Base-by-base conservation (phyloP, 2,797 vertebrate species). In the Sternarchorhynchus goeldii region DNA sequence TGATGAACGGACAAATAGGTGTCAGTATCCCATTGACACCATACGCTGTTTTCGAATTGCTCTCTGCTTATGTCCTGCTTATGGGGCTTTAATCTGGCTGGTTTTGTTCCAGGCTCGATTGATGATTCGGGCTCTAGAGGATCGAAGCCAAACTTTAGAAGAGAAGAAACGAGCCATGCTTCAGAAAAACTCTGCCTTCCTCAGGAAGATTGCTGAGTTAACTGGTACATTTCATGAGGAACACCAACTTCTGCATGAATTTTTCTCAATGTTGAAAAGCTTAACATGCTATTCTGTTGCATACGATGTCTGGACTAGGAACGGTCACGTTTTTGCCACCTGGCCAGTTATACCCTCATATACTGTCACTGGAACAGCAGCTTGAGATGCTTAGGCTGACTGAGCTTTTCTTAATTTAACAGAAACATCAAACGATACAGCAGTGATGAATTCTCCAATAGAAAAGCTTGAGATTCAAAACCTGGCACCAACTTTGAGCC, bases 81-180 rank as follows among this genome's bases (percentile, higher is more conserved):
- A 36, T 36, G 34, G 34, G 34, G 34, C 16, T 36, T 7, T 50
- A 17, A 20, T 4, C 14, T 64, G 75, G 7, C 71, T 63, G 74
- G 8, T 72, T 75, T 0, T 73, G 5, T 81, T 85, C 78, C 78
- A 93, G 93, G 90, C 92, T 14, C 1, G 60, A 0, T 82, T 58
- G 57, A 88, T 91, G 86, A 90, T 94, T 77, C 5, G 36, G 0
- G 36, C 31, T 25, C 85, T 90, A 21, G 57, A 67, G 1, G 75
- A 83, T 4, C 82, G 70, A 0, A 84, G 85, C 1, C 77, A 60
- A 29, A 2, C n/a, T 74, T 81, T 93, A 69, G 70, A 89, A 53
- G 72, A 85, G 65, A 75, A 82, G 78, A 91, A 90, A 78, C 74
- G 12, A 39, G 70, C 4, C 57, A 77, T 92, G 80, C 56, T 6